Conservation (phyloP, 2,888 invertebrate genomes). For the Chymomyza amoena region DNA sequence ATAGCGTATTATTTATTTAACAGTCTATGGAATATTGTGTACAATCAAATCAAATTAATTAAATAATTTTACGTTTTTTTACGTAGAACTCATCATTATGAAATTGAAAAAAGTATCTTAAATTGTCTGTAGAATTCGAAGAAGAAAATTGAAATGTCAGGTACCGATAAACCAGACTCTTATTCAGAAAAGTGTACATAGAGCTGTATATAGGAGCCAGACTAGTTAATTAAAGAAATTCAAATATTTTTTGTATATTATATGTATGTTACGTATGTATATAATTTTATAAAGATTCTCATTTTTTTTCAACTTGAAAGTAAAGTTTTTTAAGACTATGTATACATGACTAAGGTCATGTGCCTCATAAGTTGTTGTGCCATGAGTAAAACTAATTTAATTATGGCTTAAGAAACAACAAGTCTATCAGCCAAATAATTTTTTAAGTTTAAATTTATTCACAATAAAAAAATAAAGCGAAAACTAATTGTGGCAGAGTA, state of each 20-base stretch:
- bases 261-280: too few species aligned
- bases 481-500: not conserved
- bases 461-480: not conserved
- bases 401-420: not conserved
- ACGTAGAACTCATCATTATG: not conserved
- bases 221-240: not conserved
- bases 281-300: too few species aligned
- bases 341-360: not conserved
- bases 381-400: not conserved
- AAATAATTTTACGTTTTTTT: too few species aligned
- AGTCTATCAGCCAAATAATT: not conserved
- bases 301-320: not conserved
- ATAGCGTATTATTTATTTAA: not conserved
- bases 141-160: too few species aligned
- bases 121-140: not conserved
- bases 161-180: not conserved
- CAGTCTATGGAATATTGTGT: not conserved
- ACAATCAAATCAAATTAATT: not conserved
- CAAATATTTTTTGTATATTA: not conserved
- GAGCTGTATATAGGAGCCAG: not conserved
- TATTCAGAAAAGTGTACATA: not conserved
- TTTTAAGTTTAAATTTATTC: not conserved
- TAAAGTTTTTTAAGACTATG: not conserved
- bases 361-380: not conserved
- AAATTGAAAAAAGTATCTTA: not conserved